Conservation (phyloP, 1,140 invertebrate genomes). For the Sinella curviseta region DNA sequence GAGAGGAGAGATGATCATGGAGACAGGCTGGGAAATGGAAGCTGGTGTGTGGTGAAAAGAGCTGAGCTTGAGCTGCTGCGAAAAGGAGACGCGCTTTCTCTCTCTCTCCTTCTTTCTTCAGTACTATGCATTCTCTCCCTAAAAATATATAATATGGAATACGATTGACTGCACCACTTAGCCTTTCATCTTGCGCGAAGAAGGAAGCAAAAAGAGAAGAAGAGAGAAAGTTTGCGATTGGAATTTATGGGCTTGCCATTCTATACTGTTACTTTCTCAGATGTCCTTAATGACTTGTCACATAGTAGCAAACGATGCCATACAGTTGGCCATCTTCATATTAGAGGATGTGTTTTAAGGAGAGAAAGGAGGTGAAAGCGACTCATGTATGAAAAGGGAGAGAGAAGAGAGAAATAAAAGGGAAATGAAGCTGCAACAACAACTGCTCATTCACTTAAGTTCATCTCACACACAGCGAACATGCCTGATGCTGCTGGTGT, state of each 20-base stretch:
- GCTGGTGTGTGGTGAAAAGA: neutral
- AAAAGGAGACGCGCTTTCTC: neutral
- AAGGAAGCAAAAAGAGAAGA: too few relatives aligned
- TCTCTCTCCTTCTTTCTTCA: neutral
- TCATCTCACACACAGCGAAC: too few relatives aligned
- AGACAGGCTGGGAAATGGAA: neutral
- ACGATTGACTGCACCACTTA: slow-evolving; percentile 24
- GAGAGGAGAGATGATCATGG: neutral
- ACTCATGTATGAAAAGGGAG: neutral
- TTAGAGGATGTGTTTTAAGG: neutral
- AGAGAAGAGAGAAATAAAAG: neutral
- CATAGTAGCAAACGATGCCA: slow-evolving; percentile 13
- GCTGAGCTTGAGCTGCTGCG: neutral
- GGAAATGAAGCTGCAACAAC: slow-evolving; percentile 26
- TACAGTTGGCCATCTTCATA: slow-evolving; percentile 12
- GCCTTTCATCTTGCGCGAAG: slow-evolving; percentile 15
- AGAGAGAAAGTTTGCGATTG: slow-evolving; percentile 23
- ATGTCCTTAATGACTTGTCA: slow-evolving; percentile 24
- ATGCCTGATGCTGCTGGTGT: too few relatives aligned
- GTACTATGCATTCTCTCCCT: neutral
- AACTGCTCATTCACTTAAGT: slow-evolving; percentile 15
- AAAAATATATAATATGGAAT: slow-evolving; percentile 22
- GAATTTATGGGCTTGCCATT: slow-evolving; percentile 19
- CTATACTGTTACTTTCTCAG: neutral
- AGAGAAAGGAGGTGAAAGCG: too few relatives aligned